Percentiles rank a stretch among this genome's conserved stretches.
These are phyloP conservation scores for Drosophila suboccidentalis DNA, from an alignment of 2,888 invertebrate species.

Conservation along the genomic window DNA sequence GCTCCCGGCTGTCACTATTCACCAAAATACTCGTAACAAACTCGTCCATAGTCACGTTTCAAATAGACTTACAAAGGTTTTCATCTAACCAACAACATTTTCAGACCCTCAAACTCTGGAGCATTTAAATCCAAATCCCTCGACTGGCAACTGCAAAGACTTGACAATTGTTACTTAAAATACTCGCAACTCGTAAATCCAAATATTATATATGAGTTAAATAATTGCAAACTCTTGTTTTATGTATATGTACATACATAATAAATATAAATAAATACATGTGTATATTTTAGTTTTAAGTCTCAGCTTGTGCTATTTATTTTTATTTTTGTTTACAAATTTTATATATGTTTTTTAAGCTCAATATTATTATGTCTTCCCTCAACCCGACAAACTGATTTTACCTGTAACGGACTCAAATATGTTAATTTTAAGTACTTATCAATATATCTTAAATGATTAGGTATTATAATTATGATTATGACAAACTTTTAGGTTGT, in stretches of 20 bases:
- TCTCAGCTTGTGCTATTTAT: constrained; percentile 31
- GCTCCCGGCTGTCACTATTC: constrained; percentile 1
- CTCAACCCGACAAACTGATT: constrained; percentile 3
- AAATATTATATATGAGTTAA: constrained; percentile 12
- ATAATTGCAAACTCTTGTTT: constrained; percentile 30
- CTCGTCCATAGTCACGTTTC: constrained; percentile 42
- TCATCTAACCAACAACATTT: constrained; percentile 25
- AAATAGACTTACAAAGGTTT: constrained; percentile 37
- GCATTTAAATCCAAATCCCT: constrained; percentile 44
- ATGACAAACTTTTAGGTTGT: constrained; percentile 54
- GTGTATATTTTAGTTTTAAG: constrained; percentile 35
- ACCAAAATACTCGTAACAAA: constrained; percentile 22
- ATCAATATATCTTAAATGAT: constrained; percentile 13
- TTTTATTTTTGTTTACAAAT: constrained; percentile 5
- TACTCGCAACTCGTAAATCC: constrained; percentile 61
- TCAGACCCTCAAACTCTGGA: constrained; percentile 20
- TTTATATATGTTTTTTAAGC: constrained; percentile 17
- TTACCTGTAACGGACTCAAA: constrained; percentile 14
- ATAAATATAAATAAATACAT: constrained; percentile 23
- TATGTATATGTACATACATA: constrained; percentile 38
- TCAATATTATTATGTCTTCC: constrained; percentile 55
- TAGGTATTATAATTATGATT: not conserved
- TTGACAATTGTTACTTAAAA: constrained; percentile 72
- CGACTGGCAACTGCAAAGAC: constrained; percentile 59
- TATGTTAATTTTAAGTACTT: constrained; percentile 21